phyloP scores from a whole-genome alignment of 2,797 vertebrate species.

The Erethizon dorsatum region DNA sequence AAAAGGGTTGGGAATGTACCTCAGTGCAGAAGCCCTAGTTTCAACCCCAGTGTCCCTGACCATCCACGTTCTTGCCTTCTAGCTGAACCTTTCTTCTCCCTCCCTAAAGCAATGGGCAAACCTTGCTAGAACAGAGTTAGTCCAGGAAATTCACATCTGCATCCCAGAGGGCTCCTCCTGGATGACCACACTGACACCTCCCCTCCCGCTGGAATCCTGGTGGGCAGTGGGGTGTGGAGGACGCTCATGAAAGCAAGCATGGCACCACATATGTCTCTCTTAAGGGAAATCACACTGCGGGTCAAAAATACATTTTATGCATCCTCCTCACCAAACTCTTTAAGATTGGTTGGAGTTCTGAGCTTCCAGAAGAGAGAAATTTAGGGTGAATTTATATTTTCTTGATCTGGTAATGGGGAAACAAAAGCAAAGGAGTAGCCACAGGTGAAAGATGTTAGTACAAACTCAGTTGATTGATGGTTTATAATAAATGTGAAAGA shows the following conservation, averaged over 20 bases:
- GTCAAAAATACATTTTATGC: background rate
- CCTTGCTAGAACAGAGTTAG: rapidly evolving
- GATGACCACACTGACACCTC: background rate
- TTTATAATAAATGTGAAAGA: background rate
- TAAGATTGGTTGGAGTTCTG: background rate
- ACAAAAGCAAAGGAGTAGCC: background rate
- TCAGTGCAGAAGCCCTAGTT: background rate
- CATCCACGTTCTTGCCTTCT: rapidly evolving
- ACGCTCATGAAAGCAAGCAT: background rate
- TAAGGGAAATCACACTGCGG: background rate
- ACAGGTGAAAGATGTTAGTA: background rate
- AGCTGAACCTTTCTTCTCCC: background rate
- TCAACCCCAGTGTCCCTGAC: background rate
- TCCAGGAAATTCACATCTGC: background rate
- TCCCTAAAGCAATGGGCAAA: background rate
- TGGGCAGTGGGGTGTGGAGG: background rate
- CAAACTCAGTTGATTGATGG: background rate
- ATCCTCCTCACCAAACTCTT: background rate
- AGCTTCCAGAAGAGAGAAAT: background rate
- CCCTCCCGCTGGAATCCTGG: background rate
- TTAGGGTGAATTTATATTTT: background rate
- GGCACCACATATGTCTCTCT: rapidly evolving
- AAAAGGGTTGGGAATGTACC: background rate
- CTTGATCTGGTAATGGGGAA: background rate
- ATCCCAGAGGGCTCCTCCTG: background rate